Conservation (phyloP, 2,113 vertebrate genomes). For the Mus spicilegus region DNA sequence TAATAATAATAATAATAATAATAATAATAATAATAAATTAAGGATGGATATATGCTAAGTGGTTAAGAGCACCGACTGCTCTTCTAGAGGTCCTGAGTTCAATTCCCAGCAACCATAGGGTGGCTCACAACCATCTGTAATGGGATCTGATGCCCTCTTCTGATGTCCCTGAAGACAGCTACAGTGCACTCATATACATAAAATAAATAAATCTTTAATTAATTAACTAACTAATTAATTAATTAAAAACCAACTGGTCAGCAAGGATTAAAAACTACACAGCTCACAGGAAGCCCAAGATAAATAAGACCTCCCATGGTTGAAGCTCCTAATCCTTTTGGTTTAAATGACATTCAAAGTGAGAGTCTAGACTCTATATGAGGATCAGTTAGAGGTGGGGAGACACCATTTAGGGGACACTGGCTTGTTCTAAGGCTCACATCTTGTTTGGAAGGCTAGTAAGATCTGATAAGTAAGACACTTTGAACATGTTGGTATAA, state of each 20-base stretch:
- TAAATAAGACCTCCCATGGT: not conserved
- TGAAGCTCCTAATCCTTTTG: not conserved
- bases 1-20: no score
- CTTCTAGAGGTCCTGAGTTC: no score
- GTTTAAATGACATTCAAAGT: slow-evolving; percentile 11
- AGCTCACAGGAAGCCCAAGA: not conserved
- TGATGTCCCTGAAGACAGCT: no score
- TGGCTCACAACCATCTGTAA: no score
- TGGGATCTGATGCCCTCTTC: no score
- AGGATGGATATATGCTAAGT: no score
- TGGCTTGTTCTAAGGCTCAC: not conserved
- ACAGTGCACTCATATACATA: not conserved
- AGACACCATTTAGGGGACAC: not conserved
- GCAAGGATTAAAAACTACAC: not conserved
- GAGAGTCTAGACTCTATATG: not conserved
- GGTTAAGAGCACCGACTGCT: no score
- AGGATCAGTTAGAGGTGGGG: not conserved
- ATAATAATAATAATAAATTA: no score
- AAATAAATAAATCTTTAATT: not conserved
- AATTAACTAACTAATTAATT: no score
- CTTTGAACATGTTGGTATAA: no score
- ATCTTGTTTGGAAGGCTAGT: not conserved
- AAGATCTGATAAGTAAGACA: not conserved
- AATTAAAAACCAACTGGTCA: not conserved
- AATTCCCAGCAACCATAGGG: no score